These are phyloP conservation scores for Bubo scandiacus DNA, from an alignment of 2,113 vertebrate genomes.

Conservation along the genomic window DNA sequence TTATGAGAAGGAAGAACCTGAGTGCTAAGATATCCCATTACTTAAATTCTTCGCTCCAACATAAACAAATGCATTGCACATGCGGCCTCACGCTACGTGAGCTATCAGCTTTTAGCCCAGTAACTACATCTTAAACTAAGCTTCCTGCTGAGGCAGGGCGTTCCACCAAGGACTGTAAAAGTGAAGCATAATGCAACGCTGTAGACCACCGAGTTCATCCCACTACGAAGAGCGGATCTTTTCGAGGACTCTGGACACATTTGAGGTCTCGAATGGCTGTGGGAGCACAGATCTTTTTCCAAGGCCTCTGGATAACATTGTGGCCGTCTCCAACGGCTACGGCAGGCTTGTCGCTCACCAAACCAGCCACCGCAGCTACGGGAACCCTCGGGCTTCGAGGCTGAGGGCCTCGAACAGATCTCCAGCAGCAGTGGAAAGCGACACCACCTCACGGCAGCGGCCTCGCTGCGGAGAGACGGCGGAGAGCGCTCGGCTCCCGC, in stretches of 20 bases:
- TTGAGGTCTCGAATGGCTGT: fast-evolving
- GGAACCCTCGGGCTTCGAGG: neutral
- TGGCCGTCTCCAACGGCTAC: fast-evolving
- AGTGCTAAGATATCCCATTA: neutral
- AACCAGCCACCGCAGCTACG: neutral
- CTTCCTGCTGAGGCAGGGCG: neutral
- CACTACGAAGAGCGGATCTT: fast-evolving
- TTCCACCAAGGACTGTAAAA: fast-evolving
- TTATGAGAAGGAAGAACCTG: neutral
- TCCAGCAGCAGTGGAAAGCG: neutral
- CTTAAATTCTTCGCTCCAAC: neutral
- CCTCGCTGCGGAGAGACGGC: fast-evolving
- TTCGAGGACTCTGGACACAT: fast-evolving
- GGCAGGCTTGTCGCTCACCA: neutral
- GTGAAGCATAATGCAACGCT: fast-evolving
- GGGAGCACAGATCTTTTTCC: too few species aligned
- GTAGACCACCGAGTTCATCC: neutral
- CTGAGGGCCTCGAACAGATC: neutral
- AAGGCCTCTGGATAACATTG: fast-evolving
- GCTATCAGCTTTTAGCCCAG: neutral
- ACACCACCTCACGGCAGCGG: fast-evolving
- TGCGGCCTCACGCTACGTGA: fast-evolving
- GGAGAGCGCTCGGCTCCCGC: fast-evolving
- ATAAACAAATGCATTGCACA: fast-evolving
- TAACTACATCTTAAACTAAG: neutral